Base-by-base conservation (phyloP, 2,797 vertebrate species). In the Sarcophilus harrisii region DNA sequence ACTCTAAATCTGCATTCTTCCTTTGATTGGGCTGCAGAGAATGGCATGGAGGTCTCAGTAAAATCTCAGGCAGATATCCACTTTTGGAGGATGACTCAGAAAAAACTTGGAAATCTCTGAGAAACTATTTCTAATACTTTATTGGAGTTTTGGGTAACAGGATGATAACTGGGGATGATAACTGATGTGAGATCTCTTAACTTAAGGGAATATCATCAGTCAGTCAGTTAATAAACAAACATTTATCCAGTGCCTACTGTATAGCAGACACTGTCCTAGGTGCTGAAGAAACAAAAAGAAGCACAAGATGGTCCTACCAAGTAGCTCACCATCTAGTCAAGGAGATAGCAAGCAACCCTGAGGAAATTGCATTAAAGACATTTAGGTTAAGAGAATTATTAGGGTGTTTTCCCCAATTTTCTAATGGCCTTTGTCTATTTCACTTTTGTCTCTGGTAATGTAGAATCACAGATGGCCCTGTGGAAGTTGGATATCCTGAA, bases 71-170 rank as follows among this genome's bases (percentile, higher is more conserved):
- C 21, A 49, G 24, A 45, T 81, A 45, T 10, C 24, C 10, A 45
- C 38, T 10, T 87, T 55, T 55, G 54, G 54, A 55, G 30, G 21
- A 49, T 52, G 92, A 92, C 30, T 95, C 58, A 91, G 90, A 28
- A 32, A 29, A 93, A 92, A 94, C 4, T 38, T n/a, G 81, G 16
- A 55, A 57, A 91, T 12, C 60, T 91, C 12, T 81, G 30, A n/a
- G 32, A 92, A 57, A 94, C 52, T 95, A 11, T 60, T 87, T 94
- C 6, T 87, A 59, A 57, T 32, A 49, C 10, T 90, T 93, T n/a
- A 93, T 93, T 62, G 92, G 92, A 91, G 13, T 91, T 55, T 21
- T 4, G 0, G 45, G 29, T 89, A 10, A 87, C 90, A 92, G 45
- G 54, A 90, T 4, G 24, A 6, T 90, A 4, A 13, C 28, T 3